Evolutionary conservation across 2,888 invertebrate species (phyloP).

Genomic region (Toxonevra muliebris): DNA sequence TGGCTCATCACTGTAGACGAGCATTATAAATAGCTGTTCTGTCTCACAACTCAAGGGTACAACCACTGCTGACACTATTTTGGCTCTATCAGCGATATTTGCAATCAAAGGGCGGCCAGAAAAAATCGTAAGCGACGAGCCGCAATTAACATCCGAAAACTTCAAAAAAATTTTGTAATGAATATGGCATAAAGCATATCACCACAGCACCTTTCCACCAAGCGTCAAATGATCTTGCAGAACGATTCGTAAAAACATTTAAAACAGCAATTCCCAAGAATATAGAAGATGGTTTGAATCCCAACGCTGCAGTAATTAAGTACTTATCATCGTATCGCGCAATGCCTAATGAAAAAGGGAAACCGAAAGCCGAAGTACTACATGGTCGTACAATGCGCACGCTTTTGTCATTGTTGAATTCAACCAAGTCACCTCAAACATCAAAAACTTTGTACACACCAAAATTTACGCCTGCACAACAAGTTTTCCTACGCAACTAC

Average conservation of each 20-base stretch:
- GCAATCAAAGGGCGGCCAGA: conserved; percentile 44
- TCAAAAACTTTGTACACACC: no score
- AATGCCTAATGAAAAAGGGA: conserved; percentile 30
- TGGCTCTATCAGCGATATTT: conserved; percentile 42
- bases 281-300: conserved; percentile 19
- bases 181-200: conserved; percentile 43
- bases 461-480: no score
- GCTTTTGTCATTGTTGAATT: no score
- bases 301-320: conserved; percentile 23
- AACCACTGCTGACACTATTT: conserved; percentile 34
- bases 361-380: conserved; percentile 33
- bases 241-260: conserved; percentile 26
- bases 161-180: conserved; percentile 41
- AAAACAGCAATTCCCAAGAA: conserved; percentile 32
- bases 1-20: no score
- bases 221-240: conserved; percentile 32
- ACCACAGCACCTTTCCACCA: conserved; percentile 43
- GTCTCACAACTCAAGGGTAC: conserved; percentile 27
- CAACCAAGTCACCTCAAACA: no score
- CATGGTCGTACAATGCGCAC: conserved; percentile 30
- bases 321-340: conserved; percentile 32
- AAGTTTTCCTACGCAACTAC: no score
- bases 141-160: conserved; percentile 41
- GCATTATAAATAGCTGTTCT: no score
- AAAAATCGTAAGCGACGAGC: conserved; percentile 44